These are phyloP conservation scores for Erythrolamprus reginae DNA, from an alignment of 2,113 vertebrate species.

Conservation along the genomic window DNA sequence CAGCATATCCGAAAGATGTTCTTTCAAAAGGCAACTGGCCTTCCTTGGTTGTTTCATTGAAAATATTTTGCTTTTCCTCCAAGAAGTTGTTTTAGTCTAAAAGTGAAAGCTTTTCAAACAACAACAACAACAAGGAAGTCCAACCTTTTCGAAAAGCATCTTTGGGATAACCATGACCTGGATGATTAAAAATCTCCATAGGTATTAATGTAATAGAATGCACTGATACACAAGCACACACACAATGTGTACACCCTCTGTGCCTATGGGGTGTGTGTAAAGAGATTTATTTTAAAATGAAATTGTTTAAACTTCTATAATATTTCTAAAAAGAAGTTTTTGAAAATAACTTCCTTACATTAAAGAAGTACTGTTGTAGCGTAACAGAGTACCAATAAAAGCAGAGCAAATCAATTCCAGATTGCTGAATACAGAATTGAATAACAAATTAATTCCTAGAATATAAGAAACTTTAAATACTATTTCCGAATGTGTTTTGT, in stretches of 20 bases:
- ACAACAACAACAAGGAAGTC: background rate
- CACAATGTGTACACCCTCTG: background rate
- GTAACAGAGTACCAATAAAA: slow-evolving; percentile 19
- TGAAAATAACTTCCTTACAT: background rate
- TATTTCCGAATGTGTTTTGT: background rate
- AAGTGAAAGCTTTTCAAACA: background rate
- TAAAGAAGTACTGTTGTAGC: background rate
- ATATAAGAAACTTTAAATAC: background rate
- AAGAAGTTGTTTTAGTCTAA: background rate
- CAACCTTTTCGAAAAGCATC: background rate
- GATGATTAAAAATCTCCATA: background rate
- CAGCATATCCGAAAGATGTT: background rate
- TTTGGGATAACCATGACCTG: background rate
- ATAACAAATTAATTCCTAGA: background rate
- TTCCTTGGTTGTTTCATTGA: background rate
- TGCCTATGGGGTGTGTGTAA: no score
- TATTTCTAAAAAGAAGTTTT: background rate
- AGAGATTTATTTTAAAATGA: accelerated
- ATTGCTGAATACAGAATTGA: background rate
- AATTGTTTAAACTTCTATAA: background rate
- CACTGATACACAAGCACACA: background rate
- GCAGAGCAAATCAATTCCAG: background rate
- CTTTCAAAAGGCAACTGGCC: background rate
- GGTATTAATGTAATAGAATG: accelerated
- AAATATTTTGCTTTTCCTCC: background rate